These are phyloP conservation scores for Stegana nigrithorax DNA, from an alignment of 2,888 invertebrate genomes.

Conservation along the genomic window DNA sequence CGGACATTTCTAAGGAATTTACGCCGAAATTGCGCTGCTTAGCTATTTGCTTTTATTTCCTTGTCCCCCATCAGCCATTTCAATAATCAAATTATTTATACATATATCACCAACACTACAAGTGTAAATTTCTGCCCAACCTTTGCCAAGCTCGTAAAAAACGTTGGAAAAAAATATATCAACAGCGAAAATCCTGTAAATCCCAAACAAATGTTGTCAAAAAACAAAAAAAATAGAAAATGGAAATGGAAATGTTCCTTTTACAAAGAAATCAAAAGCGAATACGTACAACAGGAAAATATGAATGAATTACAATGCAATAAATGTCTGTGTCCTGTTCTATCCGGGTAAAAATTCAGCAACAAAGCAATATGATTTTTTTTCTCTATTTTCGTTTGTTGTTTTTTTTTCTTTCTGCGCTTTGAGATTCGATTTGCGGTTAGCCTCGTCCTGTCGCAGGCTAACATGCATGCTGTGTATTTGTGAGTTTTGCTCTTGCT, in stretches of 20 bases:
- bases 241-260: background rate
- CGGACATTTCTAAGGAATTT: no score
- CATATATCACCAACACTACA: conserved; percentile 48
- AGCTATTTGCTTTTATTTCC: background rate
- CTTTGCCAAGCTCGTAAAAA: conserved; percentile 31
- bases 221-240: conserved; percentile 14
- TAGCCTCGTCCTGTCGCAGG: no score
- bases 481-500: conserved; percentile 31
- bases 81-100: no score
- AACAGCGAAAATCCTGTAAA: conserved; percentile 41
- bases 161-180: conserved; percentile 27
- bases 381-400: background rate
- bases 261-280: conserved; percentile 25
- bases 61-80: conserved; percentile 35
- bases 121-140: no score
- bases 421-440: no score
- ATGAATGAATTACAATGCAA: conserved; percentile 58
- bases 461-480: no score
- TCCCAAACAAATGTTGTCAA: conserved; percentile 45
- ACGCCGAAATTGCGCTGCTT: no score
- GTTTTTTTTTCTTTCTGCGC: background rate
- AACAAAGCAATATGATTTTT: conserved; percentile 36
- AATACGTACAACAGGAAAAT: conserved; percentile 42
- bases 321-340: conserved; percentile 55
- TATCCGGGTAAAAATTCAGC: conserved; percentile 35